A percentile compares a stretch with the other conserved stretches of the same genome.
Evolutionary conservation across 2,888 invertebrate species (phyloP).

Genomic region (Rhagium mordax): DNA sequence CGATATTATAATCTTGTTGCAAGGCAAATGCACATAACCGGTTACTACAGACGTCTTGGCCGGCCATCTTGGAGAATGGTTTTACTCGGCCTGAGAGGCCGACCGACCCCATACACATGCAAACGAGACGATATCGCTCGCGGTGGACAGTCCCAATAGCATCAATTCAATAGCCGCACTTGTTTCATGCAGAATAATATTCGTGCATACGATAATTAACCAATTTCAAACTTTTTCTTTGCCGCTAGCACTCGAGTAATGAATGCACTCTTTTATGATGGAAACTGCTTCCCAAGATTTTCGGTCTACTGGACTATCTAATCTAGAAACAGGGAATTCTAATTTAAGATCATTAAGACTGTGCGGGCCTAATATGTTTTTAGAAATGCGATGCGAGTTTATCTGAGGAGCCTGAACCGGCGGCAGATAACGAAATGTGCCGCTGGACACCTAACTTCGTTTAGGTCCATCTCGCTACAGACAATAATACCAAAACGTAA

Average conservation of each 20-base stretch:
- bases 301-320: conserved; percentile 5
- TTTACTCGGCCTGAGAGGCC: conserved; percentile 33
- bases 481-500: conserved; percentile 19
- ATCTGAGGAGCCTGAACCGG: conserved; percentile 22
- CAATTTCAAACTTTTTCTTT: background rate
- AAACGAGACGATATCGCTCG: conserved; percentile 53
- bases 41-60: conserved; percentile 64
- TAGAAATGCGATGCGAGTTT: conserved; percentile 22
- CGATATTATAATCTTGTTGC: conserved; percentile 70
- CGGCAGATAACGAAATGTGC: conserved; percentile 33
- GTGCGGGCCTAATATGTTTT: conserved; percentile 32
- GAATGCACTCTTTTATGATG: background rate
- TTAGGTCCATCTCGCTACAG: background rate
- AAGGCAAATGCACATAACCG: conserved; percentile 70
- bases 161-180: conserved; percentile 8
- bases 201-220: background rate
- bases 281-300: background rate
- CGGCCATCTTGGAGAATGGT: conserved; percentile 66
- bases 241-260: background rate
- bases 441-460: conserved; percentile 26
- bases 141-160: conserved; percentile 26
- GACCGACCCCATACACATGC: conserved; percentile 57
- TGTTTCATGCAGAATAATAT: conserved; percentile 2
- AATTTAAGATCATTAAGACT: conserved; percentile 39
- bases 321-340: conserved; percentile 37